phyloP scores from a whole-genome alignment of 2,113 vertebrate species.

The Accipiter virgatus region DNA sequence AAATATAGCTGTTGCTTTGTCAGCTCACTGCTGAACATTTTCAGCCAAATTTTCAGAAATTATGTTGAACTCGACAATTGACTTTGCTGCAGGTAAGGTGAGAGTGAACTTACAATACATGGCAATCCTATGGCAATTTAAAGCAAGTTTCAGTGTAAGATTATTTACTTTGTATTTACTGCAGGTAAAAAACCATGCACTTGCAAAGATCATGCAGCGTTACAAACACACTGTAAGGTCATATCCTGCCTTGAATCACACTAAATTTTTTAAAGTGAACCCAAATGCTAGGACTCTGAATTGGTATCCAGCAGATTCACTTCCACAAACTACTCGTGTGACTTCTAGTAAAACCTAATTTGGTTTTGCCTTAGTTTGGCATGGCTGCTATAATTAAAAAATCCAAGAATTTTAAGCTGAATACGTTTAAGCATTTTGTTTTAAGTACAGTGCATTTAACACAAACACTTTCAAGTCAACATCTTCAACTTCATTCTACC shows the following conservation, averaged over 20 bases:
- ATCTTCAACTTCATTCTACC: neutral
- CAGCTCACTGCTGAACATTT: neutral
- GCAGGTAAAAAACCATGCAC: neutral
- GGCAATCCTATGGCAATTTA: neutral
- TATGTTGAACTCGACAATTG: neutral
- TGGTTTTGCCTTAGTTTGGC: neutral
- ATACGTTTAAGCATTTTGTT: neutral
- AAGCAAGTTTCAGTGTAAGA: neutral
- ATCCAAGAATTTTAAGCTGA: neutral
- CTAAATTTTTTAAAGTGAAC: rapidly evolving
- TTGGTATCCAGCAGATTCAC: neutral
- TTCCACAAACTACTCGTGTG: neutral
- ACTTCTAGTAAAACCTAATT: neutral
- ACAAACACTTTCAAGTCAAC: neutral
- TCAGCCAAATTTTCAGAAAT: neutral
- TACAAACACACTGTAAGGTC: neutral
- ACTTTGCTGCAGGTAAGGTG: neutral
- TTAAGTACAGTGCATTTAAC: neutral
- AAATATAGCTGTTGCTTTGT: neutral
- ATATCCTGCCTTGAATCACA: neutral
- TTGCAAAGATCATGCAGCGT: neutral
- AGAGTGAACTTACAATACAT: neutral
- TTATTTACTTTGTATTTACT: neutral
- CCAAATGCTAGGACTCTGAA: neutral
- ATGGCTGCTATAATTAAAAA: neutral